Base-by-base conservation (phyloP, 2,888 invertebrate genomes). In the Diaprepes abbreviatus region DNA sequence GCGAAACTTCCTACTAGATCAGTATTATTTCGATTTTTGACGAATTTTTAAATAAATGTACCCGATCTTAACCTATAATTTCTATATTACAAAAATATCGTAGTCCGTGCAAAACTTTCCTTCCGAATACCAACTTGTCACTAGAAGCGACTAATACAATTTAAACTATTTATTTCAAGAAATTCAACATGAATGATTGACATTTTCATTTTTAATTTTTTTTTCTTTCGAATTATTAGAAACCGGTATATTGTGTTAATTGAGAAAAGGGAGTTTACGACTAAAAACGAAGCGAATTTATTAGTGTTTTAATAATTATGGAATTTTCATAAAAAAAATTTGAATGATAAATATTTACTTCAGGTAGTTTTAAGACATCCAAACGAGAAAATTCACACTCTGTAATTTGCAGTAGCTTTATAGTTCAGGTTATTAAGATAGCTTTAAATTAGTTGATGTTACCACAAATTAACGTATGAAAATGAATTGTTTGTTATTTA, bases 341-440 rank as follows among this genome's bases (percentile, higher is more conserved):
- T 58, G 67, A 67, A 67, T 67, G 67, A 66, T 66, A 66, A 66
- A 66, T 66, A 66, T 66, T 66, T 66, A 66, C 66, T 66, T 66
- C 24, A 52, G 40, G 45, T 21, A 10, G 48, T 28, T 50, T 28
- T 28, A 50, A 50, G 48, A 50, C 28, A 3, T 28, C 48, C 16
- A 21, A 3, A n/a, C 45, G 19, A 0, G 10, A 9, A 43, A 16
- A 40, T n/a, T n/a, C n/a, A n/a, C n/a, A n/a, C n/a, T n/a, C n/a
- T n/a, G n/a, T n/a, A n/a, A n/a, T n/a, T n/a, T n/a, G n/a, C n/a
- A n/a, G n/a, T n/a, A n/a, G n/a, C n/a, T n/a, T n/a, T n/a, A n/a
- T n/a, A n/a, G n/a, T n/a, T n/a, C n/a, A n/a, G n/a, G n/a, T n/a
- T n/a, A n/a, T n/a, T n/a, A n/a, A n/a, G n/a, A n/a, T n/a, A n/a